phyloP scores from a whole-genome alignment of 2,888 invertebrate genomes.

The Drosophila histrio region DNA sequence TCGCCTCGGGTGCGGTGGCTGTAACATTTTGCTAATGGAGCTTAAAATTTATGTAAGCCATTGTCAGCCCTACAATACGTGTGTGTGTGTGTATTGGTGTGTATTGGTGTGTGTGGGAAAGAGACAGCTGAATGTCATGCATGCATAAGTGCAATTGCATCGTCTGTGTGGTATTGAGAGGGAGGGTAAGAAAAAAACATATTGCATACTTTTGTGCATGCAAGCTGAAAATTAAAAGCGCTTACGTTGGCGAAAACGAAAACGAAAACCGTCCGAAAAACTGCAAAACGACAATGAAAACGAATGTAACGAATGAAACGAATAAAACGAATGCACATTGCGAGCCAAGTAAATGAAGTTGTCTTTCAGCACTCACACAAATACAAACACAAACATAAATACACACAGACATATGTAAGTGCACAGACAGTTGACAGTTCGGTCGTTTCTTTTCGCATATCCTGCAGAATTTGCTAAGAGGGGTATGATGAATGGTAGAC shows the following conservation, averaged over 20 bases:
- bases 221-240: slow-evolving; percentile 80
- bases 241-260: slow-evolving; percentile 67
- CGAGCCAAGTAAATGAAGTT: slow-evolving; percentile 61
- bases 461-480: neutral
- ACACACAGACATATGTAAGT: slow-evolving; percentile 8
- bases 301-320: slow-evolving; percentile 51
- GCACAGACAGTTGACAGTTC: slow-evolving; percentile 28
- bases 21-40: slow-evolving; percentile 79
- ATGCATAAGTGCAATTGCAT: slow-evolving; percentile 69
- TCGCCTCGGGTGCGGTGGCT: slow-evolving; percentile 63
- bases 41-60: slow-evolving; percentile 80
- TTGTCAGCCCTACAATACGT: slow-evolving; percentile 58
- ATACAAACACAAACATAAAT: slow-evolving; percentile 17
- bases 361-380: slow-evolving; percentile 44
- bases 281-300: slow-evolving; percentile 50
- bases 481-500: neutral
- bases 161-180: neutral
- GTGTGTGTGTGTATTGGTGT: slow-evolving; percentile 16
- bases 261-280: slow-evolving; percentile 29
- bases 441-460: slow-evolving; percentile 2
- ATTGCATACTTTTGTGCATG: slow-evolving; percentile 80
- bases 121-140: slow-evolving; percentile 61
- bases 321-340: slow-evolving; percentile 47
- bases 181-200: slow-evolving; percentile 55
- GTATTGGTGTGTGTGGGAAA: slow-evolving; percentile 3